These are phyloP conservation scores for Crotalus tigris DNA, from an alignment of 2,113 vertebrate species.

Conservation along the genomic window DNA sequence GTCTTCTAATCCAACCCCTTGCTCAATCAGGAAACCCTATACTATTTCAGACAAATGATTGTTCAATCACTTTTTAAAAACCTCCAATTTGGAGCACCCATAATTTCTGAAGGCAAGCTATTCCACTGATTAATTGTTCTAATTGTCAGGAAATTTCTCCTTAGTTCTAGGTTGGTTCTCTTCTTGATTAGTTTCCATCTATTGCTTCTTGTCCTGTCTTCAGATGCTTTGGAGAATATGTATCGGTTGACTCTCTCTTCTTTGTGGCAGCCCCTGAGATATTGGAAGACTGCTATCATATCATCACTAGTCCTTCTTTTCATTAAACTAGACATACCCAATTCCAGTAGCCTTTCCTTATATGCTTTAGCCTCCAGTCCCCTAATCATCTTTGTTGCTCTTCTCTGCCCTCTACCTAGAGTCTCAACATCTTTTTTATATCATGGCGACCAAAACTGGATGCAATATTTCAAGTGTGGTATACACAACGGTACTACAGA, in stretches of 20 bases:
- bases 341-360: too few species aligned
- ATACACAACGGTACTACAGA: not conserved
- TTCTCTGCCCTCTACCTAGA: too few species aligned
- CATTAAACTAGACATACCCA: too few species aligned
- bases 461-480: too few species aligned
- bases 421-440: too few species aligned
- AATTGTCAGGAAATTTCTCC: not conserved
- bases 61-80: not conserved
- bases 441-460: too few species aligned
- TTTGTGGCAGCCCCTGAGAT: not conserved
- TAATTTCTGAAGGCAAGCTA: not conserved
- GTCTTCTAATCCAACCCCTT: not conserved
- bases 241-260: not conserved
- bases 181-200: not conserved
- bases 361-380: too few species aligned
- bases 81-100: not conserved
- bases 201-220: not conserved
- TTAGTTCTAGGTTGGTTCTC: not conserved
- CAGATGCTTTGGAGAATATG: not conserved
- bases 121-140: not conserved
- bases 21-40: not conserved
- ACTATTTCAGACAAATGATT: not conserved
- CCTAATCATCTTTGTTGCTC: too few species aligned
- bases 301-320: too few species aligned
- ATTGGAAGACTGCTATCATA: not conserved